Conservation (phyloP, 2,888 invertebrate species). For the Apamea monoglypha region DNA sequence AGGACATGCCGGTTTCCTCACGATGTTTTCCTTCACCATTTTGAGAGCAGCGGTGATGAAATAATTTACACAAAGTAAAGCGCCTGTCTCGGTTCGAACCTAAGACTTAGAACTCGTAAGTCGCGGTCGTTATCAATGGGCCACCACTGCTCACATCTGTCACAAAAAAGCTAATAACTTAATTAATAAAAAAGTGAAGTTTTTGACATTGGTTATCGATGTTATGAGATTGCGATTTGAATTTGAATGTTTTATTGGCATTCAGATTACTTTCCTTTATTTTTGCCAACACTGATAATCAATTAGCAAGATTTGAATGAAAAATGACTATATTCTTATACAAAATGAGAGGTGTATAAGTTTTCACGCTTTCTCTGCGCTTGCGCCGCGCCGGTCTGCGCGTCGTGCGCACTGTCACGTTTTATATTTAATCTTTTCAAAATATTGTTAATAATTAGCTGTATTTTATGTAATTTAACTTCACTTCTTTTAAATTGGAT, state of each 20-base stretch:
- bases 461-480: conserved; percentile 60
- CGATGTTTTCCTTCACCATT: no score
- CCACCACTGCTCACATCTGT: no score
- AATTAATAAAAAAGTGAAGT: no score
- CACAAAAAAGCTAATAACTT: no score
- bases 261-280: neutral
- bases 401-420: conserved; percentile 69
- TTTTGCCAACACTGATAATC: conserved; percentile 62
- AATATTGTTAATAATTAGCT: conserved; percentile 71
- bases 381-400: conserved; percentile 54
- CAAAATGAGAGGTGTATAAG: conserved; percentile 69
- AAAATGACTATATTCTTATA: conserved; percentile 69
- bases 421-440: conserved; percentile 71
- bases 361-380: conserved; percentile 84
- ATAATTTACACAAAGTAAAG: no score
- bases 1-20: no score
- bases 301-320: conserved; percentile 78
- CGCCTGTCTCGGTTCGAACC: no score
- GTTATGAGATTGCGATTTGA: neutral
- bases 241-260: neutral
- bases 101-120: no score
- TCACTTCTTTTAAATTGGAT: conserved; percentile 42
- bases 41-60: no score
- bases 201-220: neutral
- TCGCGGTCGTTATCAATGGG: no score